Percentiles rank a stretch among this genome's conserved stretches.
Conservation (phyloP, 1,140 invertebrate species). For the Oscheius sp. region DNA sequence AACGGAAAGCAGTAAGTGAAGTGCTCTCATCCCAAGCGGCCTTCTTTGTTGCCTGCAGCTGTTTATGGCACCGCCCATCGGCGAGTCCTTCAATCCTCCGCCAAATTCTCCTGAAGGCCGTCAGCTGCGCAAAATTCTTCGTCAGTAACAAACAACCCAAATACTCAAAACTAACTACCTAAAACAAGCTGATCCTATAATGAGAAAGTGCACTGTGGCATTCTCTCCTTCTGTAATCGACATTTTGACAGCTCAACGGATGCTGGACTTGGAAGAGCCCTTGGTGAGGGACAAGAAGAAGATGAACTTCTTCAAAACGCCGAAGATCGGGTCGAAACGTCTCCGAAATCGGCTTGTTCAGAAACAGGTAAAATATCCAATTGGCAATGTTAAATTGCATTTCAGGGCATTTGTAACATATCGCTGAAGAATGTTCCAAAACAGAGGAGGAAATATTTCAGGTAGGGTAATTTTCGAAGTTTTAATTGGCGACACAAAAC, state of each 20-base stretch:
- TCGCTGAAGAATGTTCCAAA: constrained; percentile 54
- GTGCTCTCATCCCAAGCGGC: too few relatives aligned
- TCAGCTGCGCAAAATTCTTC: too few relatives aligned
- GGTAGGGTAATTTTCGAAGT: constrained; percentile 29
- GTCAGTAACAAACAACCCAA: too few relatives aligned
- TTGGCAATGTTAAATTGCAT: not conserved
- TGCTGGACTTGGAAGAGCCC: constrained; percentile 33
- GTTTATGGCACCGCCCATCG: too few relatives aligned
- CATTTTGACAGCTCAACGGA: constrained; percentile 32
- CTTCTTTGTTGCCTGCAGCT: too few relatives aligned
- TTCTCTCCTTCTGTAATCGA: constrained; percentile 24
- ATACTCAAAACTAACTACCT: not conserved
- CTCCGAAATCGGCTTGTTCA: constrained; percentile 29
- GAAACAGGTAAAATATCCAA: constrained; percentile 20
- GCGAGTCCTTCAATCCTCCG: too few relatives aligned
- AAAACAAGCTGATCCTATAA: too few relatives aligned
- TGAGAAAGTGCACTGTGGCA: constrained; percentile 12
- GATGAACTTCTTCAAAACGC: constrained; percentile 29
- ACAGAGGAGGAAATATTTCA: constrained; percentile 54
- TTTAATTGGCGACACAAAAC: too few relatives aligned
- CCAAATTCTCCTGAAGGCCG: too few relatives aligned
- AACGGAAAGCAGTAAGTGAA: too few relatives aligned
- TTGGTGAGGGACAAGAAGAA: constrained; percentile 30
- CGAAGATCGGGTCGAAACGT: constrained; percentile 18
- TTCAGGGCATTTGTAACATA: constrained; percentile 52